Base-by-base conservation (phyloP, 2,797 vertebrate species). In the Pipistrellus pygmaeus region DNA sequence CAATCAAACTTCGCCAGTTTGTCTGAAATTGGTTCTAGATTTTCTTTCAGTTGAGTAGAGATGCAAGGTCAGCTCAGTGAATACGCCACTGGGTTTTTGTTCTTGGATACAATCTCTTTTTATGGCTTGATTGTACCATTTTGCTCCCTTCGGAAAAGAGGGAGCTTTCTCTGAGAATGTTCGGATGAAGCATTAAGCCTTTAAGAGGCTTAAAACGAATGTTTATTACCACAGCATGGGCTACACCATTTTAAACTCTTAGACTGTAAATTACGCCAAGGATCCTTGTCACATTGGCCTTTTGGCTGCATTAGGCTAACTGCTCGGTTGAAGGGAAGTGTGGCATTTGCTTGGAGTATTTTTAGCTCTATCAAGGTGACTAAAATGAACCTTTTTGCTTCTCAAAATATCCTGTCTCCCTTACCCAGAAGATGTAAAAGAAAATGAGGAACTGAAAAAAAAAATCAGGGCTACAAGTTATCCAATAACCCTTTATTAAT, bases 171-270 rank as follows among this genome's bases (percentile, higher is more conserved):
- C 96, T 95, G 66, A 95, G 88, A 93, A 62, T 93, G 93, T 87
- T 94, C 77, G 76, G n/a, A 90, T 97, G 95, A 97, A 95, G 82
- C 87, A 90, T 97, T 96, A 87, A 91, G 89, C 46, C 68, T 93
- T 91, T 95, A 89, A 95, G 80, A 95, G 71, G 53, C 85, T 90
- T 85, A 44, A 80, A 95, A 77, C 94, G 85, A 92, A 95, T 81
- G 91, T 3, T 92, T 95, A 9, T 95, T 92, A 93, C 57, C 92
- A 85, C 88, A 86, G 1, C 21, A 32, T 0, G 91, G 72, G 0
- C 90, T 95, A 38, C 38, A 12, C 38, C 77, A 21, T 80, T 97
- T 94, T 95, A 81, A 95, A 86, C 32, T 48, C 76, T 51, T 27
- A 73, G 25, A 8, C n/a, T 93, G 73, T 96, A 96, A 96, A 94